Base-by-base conservation (phyloP, 2,113 vertebrate genomes). In the Oenanthe oenanthe region DNA sequence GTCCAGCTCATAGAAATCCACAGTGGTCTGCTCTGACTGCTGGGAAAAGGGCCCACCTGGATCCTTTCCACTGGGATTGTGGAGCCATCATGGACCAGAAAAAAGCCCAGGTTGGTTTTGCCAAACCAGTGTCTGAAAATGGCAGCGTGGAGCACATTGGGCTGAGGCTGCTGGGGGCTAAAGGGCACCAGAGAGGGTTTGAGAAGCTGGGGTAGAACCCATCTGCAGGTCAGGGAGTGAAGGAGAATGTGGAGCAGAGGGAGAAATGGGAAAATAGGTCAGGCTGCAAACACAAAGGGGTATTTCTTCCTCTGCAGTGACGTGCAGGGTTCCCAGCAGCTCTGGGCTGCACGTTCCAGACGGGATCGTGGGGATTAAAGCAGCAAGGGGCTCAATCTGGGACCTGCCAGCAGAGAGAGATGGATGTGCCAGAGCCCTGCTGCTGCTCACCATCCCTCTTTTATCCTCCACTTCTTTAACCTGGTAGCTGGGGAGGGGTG, bases 191-290 rank as follows among this genome's bases (percentile, higher is more conserved):
- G 43, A 40, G 29, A 4, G 22, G 40, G 22, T 51, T 70, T 70
- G 60, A 26, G 71, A 70, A 74, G 75, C 24, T n/a, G 56, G 13
- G 28, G 8, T 45, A 42, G 58, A 71, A n/a, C 62, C 22, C 0
- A 1, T 15, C 60, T 66, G 29, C 17, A 19, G 34, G 60, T 88
- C 90, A 85, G 60, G 65, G 31, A 50, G 48, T 9, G 31, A 83
- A 36, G 28, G 47, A 54, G 72, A 89, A 48, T 0, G 2, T 83
- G 71, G 71, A 85, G 18, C 74, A 79, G 61, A 60, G 0, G 3
- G 67, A 76, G 73, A 83, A 88, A 65, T 40, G 42, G 75, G 72
- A 94, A 96, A 94, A 88, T 83, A 66, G 95, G 94, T 95, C 95
- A 93, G 82, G 34, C 88, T 90, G 82, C 54, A 73, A 70, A 38